Evolutionary conservation across 2,888 invertebrate genomes (phyloP).

Genomic region (Conus canariensis): DNA sequence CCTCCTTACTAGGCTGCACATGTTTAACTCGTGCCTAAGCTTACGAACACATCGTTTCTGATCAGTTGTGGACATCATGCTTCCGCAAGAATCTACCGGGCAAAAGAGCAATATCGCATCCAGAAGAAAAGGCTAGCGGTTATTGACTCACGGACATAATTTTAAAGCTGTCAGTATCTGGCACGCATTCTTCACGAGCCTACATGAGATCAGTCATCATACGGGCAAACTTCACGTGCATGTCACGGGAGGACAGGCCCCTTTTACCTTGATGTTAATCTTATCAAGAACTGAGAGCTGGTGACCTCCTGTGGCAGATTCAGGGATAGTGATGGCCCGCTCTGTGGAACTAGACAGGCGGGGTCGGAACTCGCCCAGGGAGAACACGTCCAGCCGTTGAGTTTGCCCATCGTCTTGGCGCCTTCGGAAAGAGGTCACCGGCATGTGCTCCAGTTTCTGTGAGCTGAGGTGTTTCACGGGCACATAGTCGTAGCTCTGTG

Average conservation of each 20-base stretch:
- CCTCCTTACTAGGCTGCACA: neutral
- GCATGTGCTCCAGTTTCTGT: conserved; percentile 44
- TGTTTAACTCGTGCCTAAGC: conserved; percentile 4
- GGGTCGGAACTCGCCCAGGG: conserved; percentile 51
- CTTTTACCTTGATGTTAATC: conserved; percentile 71
- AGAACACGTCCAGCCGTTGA: conserved; percentile 56
- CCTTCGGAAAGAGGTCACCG: conserved; percentile 55
- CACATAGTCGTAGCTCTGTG: conserved; percentile 41
- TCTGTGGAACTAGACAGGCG: conserved; percentile 45
- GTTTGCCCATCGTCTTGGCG: conserved; percentile 52
- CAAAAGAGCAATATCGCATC: neutral
- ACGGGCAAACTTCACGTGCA: conserved; percentile 10
- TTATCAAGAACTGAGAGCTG: conserved; percentile 68
- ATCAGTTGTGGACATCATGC: neutral
- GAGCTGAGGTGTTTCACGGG: conserved; percentile 41
- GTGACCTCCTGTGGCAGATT: conserved; percentile 39
- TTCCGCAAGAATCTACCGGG: neutral
- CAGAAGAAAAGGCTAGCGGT: neutral
- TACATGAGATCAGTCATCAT: neutral
- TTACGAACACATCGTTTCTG: neutral
- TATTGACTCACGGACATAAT: neutral
- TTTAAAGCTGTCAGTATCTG: conserved; percentile 12
- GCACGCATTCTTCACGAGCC: conserved; percentile 9
- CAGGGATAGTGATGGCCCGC: conserved; percentile 42
- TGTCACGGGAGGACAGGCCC: neutral